Base-by-base conservation (phyloP, 53 echinoderm and acorn worm species). In the Holothuria scabra region DNA sequence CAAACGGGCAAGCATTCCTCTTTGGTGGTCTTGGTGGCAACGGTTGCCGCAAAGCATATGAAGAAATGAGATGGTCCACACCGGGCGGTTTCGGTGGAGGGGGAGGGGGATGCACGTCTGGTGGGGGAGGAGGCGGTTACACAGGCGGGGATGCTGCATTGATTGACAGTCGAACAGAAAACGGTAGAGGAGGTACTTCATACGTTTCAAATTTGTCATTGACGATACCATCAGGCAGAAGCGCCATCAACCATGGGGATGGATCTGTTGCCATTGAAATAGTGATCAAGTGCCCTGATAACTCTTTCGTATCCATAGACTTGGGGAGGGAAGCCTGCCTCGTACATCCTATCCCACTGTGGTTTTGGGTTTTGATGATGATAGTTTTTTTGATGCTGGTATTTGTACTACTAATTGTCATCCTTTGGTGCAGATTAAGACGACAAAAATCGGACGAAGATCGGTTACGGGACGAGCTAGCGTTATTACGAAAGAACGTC, bases 21-120 rank as follows among this genome's bases (percentile, higher is more conserved):
- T 76, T 88, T 19, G 96, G 96, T 33, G 92, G 90, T 14, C 46
- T 18, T 38, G 96, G 96, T 14, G 96, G 96, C 5, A 46, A 44
- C 19, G 86, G 82, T 56, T 96, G 96, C 67, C 23, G 52, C 28
- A 35, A 44, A 41, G 96, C 93, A 22, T 58, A 84, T 61, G 21
- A 83, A 13, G 93, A 93, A 23, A 34, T 80, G 52, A 60, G 84
- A 67, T 96, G 96, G 96, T 70, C 85, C 28, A 86, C 90, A 46
- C 83, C 84, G 14, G 96, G 96, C 28, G 96, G 96, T 46, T 95
- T 96, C 86, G 96, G 96, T n/a, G 96, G 96, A 46, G 96, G 96
- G 32, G 96, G 96, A 33, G 96, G 96, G 33, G 93, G 87, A 4
- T 96, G 96, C 74, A 91, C 93, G 3, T 81, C 91, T 0, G 96